These are phyloP conservation scores for Philhelius pedissequus DNA, from an alignment of 2,888 invertebrate genomes.

Conservation along the genomic window DNA sequence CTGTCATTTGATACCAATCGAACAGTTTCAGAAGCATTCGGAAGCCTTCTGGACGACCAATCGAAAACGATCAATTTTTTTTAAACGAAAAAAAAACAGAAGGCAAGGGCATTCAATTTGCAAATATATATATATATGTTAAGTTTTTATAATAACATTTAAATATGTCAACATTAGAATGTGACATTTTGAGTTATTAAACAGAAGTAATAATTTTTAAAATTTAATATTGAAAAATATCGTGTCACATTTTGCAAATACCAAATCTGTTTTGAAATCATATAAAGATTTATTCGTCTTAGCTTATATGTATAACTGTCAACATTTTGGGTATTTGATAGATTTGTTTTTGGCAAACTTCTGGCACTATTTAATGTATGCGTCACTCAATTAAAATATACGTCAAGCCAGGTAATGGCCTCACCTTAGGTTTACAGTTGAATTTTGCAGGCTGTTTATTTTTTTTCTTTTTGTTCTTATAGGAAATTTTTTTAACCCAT, in stretches of 20 bases:
- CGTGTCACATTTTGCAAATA: not conserved
- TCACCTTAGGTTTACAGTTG: not conserved
- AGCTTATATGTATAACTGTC: not conserved
- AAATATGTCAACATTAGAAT: too few species aligned
- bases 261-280: not conserved
- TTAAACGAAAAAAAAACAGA: too few species aligned
- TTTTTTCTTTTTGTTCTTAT: constrained; percentile 21
- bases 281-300: not conserved
- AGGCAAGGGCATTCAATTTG: too few species aligned
- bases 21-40: too few species aligned
- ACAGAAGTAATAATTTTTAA: too few species aligned
- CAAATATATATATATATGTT: too few species aligned
- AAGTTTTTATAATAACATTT: too few species aligned
- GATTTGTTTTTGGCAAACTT: not conserved
- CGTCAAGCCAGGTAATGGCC: constrained; percentile 37
- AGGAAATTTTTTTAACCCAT: constrained; percentile 19
- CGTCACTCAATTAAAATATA: constrained; percentile 35
- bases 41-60: too few species aligned
- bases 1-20: too few species aligned
- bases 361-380: constrained; percentile 27
- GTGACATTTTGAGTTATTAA: too few species aligned
- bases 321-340: not conserved
- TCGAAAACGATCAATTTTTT: too few species aligned
- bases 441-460: not conserved
- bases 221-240: too few species aligned